Evolutionary conservation across 1,140 invertebrate species (phyloP).

Genomic region (Drosophila chauvacae): DNA sequence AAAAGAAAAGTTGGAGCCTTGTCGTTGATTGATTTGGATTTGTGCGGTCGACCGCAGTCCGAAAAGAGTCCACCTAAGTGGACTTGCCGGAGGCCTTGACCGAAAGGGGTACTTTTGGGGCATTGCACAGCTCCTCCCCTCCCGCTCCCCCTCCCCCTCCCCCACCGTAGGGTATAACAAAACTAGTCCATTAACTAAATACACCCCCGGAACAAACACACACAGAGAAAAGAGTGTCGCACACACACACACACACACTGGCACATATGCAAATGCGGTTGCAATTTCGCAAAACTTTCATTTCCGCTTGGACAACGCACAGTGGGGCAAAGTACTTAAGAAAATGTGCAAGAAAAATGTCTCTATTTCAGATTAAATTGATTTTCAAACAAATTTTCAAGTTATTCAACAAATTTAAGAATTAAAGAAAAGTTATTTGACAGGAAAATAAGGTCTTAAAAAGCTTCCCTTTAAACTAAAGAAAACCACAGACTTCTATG

Average conservation of each 20-base stretch:
- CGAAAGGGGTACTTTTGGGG: conserved; percentile 6
- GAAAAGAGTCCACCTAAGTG: conserved; percentile 56
- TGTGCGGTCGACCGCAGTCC: conserved; percentile 41
- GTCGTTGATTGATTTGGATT: conserved; percentile 65
- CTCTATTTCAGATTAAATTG: not conserved
- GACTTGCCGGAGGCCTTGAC: conserved; percentile 26
- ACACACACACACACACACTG: not conserved
- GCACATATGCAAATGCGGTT: conserved; percentile 53
- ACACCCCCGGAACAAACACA: conserved; percentile 35
- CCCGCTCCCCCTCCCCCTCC: too few species aligned
- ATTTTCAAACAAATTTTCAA: not conserved
- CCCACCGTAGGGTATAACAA: conserved; percentile 41
- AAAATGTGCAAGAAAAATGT: not conserved
- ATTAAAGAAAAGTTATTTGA: not conserved
- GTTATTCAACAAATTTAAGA: not conserved
- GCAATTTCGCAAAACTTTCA: conserved; percentile 69
- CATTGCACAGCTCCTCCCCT: not conserved
- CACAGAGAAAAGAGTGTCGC: conserved; percentile 1
- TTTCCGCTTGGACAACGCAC: conserved; percentile 56
- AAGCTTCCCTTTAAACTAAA: not conserved
- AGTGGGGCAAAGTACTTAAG: conserved; percentile 3
- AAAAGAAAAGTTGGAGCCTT: conserved; percentile 29
- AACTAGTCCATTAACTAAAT: conserved; percentile 78
- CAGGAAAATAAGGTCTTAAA: too few species aligned
- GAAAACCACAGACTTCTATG: not conserved